These are phyloP conservation scores for Aphis craccivora DNA, from an alignment of 1,140 invertebrate species.

Conservation along the genomic window DNA sequence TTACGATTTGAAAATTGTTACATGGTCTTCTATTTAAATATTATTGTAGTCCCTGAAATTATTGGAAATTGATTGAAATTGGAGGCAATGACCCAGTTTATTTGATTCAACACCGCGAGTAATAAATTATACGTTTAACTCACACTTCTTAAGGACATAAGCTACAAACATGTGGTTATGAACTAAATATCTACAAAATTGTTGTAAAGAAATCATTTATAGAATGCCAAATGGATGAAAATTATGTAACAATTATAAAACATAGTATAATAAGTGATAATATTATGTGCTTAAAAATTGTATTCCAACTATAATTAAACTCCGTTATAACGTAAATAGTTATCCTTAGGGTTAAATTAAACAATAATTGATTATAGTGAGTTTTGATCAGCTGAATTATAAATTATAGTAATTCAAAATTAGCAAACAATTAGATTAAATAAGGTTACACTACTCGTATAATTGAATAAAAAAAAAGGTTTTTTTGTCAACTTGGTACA, in stretches of 20 bases:
- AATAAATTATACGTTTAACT: not conserved
- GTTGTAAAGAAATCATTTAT: not conserved
- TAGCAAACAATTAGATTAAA: too few relatives aligned
- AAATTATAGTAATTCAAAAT: too few relatives aligned
- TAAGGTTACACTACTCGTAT: too few relatives aligned
- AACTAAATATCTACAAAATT: not conserved
- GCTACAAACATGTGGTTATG: not conserved
- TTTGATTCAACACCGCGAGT: not conserved
- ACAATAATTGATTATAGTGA: too few relatives aligned
- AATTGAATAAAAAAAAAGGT: too few relatives aligned
- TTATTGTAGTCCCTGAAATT: not conserved
- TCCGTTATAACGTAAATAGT: too few relatives aligned
- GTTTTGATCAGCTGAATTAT: too few relatives aligned
- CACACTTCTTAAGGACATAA: not conserved
- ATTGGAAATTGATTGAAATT: constrained; percentile 10
- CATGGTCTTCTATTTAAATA: not conserved
- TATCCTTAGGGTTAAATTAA: too few relatives aligned
- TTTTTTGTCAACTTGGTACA: too few relatives aligned
- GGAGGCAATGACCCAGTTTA: constrained; percentile 12
- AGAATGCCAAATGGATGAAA: not conserved
- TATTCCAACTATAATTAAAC: too few relatives aligned
- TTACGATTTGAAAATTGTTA: not conserved
- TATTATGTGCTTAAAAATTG: too few relatives aligned
- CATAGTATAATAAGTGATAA: not conserved
- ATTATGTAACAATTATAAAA: not conserved